Evolutionary conservation across 2,797 vertebrate species (phyloP), one percentile per base, ranked within the genome.

Genomic region (Cirrhinus molitorella): DNA sequence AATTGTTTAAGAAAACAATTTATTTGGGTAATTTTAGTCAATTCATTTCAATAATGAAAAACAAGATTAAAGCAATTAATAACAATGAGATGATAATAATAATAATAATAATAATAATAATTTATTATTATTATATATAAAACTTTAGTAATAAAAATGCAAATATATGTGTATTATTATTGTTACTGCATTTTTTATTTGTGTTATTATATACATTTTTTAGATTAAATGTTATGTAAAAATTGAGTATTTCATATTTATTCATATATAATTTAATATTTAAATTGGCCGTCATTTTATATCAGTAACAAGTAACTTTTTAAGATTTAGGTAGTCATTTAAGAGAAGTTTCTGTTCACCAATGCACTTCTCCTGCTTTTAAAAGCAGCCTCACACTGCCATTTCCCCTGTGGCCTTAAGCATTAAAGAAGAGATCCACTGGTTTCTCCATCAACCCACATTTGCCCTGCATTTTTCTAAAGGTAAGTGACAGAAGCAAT

Each of bases 401-500:
- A 66, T 76, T 66, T 65, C 21, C 28, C 65, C 40, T 37, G 34
- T 51, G 73, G 51, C 53, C 28, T 31, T 45, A 14, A 23, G 72
- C 31, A 55, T 70, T 23, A 70, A 71, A 70, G 40, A 83, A 71
- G 53, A 59, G 65, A 57, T 83, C 37, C 34, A 2, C 61, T 43
- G 47, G 34, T 83, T 77, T 37, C 21, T 83, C 81, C 74, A 83
- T 78, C 74, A 83, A 70, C 53, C 25, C 78, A 75, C 70, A 51
- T 74, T 75, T 85, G 93, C 91, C 93, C 92, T 92, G 89, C 91
- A 92, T 92, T 93, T 92, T 92, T 94, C 94, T 92, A 92, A 63
- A 92, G 93, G 90, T 92, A 91, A 91, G 92, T 94, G 92, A 91
- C 92, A 92, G 93, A 94, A 94, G 89, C 93, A 93, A 93, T 94